Evolutionary conservation across 2,113 vertebrate genomes (phyloP).

Genomic region (Lethenteron camtschaticum): DNA sequence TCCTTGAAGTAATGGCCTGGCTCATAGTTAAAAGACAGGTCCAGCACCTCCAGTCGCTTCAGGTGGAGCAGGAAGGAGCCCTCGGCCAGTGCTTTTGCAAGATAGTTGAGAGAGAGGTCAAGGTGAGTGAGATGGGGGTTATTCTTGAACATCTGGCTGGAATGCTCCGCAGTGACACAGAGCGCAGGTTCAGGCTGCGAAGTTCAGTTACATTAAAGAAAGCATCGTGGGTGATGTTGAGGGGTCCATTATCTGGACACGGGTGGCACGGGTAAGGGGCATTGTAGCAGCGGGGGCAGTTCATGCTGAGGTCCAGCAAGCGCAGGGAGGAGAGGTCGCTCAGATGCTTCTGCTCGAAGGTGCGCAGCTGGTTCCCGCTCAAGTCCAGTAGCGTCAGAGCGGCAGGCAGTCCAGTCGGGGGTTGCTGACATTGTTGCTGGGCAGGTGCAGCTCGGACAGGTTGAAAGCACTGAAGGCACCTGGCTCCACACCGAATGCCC

Average conservation of each 20-base stretch:
- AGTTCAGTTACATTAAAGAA: constrained; percentile 40
- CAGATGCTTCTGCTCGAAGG: constrained; percentile 35
- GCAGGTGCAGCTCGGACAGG: constrained; percentile 49
- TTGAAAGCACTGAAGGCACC: constrained; percentile 39
- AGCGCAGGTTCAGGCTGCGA: constrained; percentile 44
- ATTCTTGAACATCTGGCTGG: constrained; percentile 36
- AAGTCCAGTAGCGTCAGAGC: constrained; percentile 52
- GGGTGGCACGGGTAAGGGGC: constrained; percentile 54
- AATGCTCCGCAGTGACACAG: constrained; percentile 46
- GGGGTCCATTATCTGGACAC: constrained; percentile 27
- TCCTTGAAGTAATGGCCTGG: constrained; percentile 33
- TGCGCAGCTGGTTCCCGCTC: constrained; percentile 53
- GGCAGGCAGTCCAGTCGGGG: constrained; percentile 33
- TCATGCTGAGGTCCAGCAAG: constrained; percentile 67
- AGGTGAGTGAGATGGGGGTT: constrained; percentile 33
- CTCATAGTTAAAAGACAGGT: constrained; percentile 78
- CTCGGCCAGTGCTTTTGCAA: constrained; percentile 34
- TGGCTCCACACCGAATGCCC: constrained; percentile 36
- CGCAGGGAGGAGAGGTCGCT: constrained; percentile 37
- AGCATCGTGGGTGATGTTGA: constrained; percentile 32
- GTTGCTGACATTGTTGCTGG: constrained; percentile 55
- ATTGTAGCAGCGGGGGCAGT: constrained; percentile 77
- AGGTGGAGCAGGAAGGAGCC: constrained; percentile 36
- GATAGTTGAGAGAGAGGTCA: constrained; percentile 67
- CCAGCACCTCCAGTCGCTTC: constrained; percentile 37